Evolutionary conservation across 2,888 invertebrate genomes (phyloP).

Genomic region (Acronicta leporina): DNA sequence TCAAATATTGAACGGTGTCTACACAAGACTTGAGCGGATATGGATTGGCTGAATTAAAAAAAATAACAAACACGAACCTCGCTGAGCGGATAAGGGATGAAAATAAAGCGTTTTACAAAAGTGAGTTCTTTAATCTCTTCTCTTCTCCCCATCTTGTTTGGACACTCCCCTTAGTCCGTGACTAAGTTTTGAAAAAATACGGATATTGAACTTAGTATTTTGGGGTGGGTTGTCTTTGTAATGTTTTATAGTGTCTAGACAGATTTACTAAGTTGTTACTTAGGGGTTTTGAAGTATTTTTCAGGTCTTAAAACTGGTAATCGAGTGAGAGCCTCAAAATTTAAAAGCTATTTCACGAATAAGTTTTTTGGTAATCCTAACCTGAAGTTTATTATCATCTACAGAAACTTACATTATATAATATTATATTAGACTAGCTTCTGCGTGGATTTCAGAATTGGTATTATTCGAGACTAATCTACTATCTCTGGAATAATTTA

Average conservation of each 20-base stretch:
- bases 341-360: slow-evolving; percentile 25
- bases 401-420: no score
- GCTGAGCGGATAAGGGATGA: slow-evolving; percentile 23
- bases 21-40: slow-evolving; percentile 14
- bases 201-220: slow-evolving; percentile 41
- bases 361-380: slow-evolving; percentile 9
- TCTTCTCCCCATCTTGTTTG: slow-evolving; percentile 38
- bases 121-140: slow-evolving; percentile 14
- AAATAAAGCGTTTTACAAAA: slow-evolving; percentile 33
- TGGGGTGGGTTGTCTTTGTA: slow-evolving; percentile 26
- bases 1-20: slow-evolving; percentile 32
- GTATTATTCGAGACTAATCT: no score
- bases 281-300: slow-evolving; percentile 19
- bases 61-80: slow-evolving; percentile 30
- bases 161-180: slow-evolving; percentile 32
- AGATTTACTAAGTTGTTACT: slow-evolving; percentile 34
- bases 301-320: slow-evolving; percentile 35
- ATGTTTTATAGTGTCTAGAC: slow-evolving; percentile 60
- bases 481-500: no score
- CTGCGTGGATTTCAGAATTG: no score
- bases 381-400: not conserved
- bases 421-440: no score
- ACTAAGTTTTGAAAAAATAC: slow-evolving; percentile 41
- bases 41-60: slow-evolving; percentile 4
- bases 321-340: slow-evolving; percentile 15